These are phyloP conservation scores for Parapristionchus giblindavisi DNA, from an alignment of 2,888 invertebrate species.

Conservation along the genomic window DNA sequence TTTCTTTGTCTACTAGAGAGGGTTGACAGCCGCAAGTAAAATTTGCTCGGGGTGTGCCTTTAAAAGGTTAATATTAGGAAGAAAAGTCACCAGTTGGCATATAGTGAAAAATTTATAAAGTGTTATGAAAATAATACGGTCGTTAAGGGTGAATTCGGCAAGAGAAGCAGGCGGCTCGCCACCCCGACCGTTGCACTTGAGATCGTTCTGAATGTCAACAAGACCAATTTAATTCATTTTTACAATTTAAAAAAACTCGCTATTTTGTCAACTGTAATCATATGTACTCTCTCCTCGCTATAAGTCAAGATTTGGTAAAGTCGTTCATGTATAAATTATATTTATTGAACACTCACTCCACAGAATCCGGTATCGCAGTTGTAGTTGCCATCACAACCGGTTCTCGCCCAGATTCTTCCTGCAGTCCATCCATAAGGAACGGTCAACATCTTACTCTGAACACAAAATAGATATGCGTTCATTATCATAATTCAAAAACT, in stretches of 20 bases:
- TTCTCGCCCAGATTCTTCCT: conserved; percentile 60
- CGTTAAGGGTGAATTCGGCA: conserved; percentile 72
- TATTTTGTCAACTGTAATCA: no score
- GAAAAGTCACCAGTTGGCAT: no score
- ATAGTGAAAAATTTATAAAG: no score
- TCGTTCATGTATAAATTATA: no score
- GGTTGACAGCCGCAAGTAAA: no score
- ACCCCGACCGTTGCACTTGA: conserved; percentile 72
- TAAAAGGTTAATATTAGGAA: no score
- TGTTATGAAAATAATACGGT: no score
- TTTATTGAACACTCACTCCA: conserved; percentile 46
- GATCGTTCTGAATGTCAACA: conserved; percentile 44
- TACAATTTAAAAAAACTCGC: no score
- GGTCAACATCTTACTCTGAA: conserved; percentile 16
- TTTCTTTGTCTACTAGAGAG: no score
- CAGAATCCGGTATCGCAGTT: conserved; percentile 64
- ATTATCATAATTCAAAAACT: not conserved
- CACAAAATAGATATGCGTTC: not conserved
- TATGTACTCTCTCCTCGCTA: no score
- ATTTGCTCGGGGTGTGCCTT: no score
- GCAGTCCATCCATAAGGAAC: conserved; percentile 59
- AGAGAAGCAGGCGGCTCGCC: conserved; percentile 72
- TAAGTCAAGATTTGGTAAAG: no score
- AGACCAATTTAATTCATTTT: not conserved
- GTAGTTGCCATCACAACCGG: conserved; percentile 56